Evolutionary conservation across 2,113 vertebrate species (phyloP).

Genomic region (Actenoides hombroni): DNA sequence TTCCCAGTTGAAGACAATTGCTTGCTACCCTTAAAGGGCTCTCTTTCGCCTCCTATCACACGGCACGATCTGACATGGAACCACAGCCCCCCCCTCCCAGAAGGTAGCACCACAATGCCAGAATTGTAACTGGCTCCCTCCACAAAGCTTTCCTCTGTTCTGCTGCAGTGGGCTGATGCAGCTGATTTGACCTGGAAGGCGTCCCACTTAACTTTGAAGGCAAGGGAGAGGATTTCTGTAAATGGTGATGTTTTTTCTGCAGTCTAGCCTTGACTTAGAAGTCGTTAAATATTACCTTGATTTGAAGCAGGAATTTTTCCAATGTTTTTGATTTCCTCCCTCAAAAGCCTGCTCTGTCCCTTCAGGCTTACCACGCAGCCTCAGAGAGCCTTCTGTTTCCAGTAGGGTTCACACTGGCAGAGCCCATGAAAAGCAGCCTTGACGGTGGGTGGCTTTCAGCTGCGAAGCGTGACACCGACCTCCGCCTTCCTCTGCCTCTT

Average conservation of each 20-base stretch:
- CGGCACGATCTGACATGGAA: background rate
- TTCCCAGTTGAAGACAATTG: background rate
- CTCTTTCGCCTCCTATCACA: background rate
- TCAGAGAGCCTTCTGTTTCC: conserved; percentile 12
- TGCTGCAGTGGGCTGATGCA: rapidly evolving
- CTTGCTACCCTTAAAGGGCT: background rate
- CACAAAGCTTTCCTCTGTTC: background rate
- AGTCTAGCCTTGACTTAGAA: background rate
- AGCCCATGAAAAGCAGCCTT: conserved; percentile 47
- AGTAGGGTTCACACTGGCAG: background rate
- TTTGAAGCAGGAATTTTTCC: conserved; percentile 29
- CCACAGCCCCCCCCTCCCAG: background rate
- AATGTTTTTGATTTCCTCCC: background rate
- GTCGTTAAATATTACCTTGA: conserved; percentile 30
- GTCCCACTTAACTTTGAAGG: background rate
- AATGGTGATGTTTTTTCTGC: background rate
- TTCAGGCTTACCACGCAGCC: background rate
- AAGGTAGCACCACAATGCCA: background rate
- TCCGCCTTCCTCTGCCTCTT: conserved; percentile 3
- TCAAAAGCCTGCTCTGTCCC: conserved; percentile 14
- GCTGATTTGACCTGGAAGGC: background rate
- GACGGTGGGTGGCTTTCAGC: conserved; percentile 41
- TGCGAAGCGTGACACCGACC: conserved; percentile 24
- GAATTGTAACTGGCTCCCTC: background rate
- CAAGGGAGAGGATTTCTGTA: background rate